Percentiles rank a stretch among this genome's conserved stretches.
Conservation (phyloP, 2,113 vertebrate species). For the Noctilio leporinus region DNA sequence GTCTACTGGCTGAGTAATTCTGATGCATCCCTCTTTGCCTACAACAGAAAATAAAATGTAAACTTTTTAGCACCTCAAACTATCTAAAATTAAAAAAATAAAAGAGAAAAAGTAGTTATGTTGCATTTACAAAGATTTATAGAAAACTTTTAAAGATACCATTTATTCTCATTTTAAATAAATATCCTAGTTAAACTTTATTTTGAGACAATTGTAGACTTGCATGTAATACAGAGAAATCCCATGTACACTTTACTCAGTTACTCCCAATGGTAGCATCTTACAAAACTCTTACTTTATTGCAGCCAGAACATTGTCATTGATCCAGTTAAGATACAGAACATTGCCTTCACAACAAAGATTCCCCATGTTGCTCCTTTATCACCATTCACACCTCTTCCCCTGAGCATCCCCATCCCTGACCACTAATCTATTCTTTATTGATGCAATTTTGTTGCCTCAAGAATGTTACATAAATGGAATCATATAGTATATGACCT, state of each 20-base stretch:
- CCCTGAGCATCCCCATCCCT: neutral
- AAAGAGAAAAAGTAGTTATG: neutral
- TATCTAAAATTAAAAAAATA: neutral
- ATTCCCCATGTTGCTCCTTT: neutral
- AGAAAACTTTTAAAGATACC: neutral
- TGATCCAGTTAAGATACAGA: neutral
- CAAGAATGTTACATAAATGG: neutral
- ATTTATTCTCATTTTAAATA: neutral
- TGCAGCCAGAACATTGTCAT: neutral
- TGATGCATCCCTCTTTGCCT: neutral
- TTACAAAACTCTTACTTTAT: neutral
- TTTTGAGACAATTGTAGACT: neutral
- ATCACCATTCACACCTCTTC: neutral
- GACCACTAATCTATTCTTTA: neutral
- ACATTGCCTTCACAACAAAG: neutral
- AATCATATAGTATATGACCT: neutral
- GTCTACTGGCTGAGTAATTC: neutral
- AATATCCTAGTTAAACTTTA: neutral
- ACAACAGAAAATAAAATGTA: neutral
- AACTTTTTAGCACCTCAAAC: neutral
- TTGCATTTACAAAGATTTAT: neutral
- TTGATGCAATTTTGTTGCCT: neutral
- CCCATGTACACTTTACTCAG: neutral
- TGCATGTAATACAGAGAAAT: neutral
- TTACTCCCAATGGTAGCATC: neutral